phyloP scores from a whole-genome alignment of 2,113 vertebrate species.

The Cheilinus undulatus region DNA sequence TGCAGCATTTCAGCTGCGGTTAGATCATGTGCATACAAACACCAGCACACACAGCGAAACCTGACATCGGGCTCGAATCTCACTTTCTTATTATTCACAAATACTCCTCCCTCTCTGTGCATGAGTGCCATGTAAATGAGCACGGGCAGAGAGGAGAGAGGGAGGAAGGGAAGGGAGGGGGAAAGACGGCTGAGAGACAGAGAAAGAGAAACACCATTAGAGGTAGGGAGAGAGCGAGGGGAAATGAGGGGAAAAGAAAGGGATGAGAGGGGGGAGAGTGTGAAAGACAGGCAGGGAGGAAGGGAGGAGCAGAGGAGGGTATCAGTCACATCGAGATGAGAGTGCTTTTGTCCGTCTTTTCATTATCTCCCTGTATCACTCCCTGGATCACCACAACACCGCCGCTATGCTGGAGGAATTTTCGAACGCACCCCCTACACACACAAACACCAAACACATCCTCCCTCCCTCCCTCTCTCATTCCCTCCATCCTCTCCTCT shows the following conservation, averaged over 20 bases:
- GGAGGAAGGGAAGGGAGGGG: constrained; percentile 38
- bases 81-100: constrained; percentile 85
- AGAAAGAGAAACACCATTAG: constrained; percentile 73
- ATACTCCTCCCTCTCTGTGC: constrained; percentile 78
- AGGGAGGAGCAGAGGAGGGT: constrained; percentile 72
- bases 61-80: constrained; percentile 68
- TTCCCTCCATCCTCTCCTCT: constrained; percentile 66
- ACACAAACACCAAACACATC: constrained; percentile 1
- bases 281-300: constrained; percentile 54
- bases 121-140: constrained; percentile 88
- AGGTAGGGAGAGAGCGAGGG: constrained; percentile 65
- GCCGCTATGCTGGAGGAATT: constrained; percentile 82
- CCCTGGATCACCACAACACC: constrained; percentile 85
- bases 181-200: constrained; percentile 49
- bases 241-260: constrained; percentile 64
- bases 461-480: constrained; percentile 6
- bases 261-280: constrained; percentile 53
- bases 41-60: constrained; percentile 61
- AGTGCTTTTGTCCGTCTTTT: constrained; percentile 88
- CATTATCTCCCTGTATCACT: constrained; percentile 87
- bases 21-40: constrained; percentile 65
- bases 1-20: constrained; percentile 56
- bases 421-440: constrained; percentile 69
- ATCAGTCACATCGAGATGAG: constrained; percentile 85
- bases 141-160: constrained; percentile 60